A percentile compares a stretch with the other conserved stretches of the same genome.
phyloP scores from a whole-genome alignment of 2,888 invertebrate genomes.

The Chrysina gloriosa region DNA sequence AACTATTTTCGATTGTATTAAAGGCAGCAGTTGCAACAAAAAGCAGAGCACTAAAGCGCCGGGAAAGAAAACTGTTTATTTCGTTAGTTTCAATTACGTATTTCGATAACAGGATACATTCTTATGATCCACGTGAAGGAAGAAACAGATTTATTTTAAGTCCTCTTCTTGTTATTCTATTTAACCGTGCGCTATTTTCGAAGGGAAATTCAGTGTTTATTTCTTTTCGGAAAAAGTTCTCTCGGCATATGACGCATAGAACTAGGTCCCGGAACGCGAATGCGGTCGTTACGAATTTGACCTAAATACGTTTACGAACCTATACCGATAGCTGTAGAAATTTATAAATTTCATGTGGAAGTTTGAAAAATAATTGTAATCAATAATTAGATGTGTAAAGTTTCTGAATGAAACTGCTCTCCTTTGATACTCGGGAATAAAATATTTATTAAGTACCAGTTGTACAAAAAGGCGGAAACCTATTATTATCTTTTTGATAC shows the following conservation, averaged over 20 bases:
- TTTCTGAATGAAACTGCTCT: not conserved
- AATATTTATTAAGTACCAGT: not conserved
- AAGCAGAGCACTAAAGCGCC: not conserved
- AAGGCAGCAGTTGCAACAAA: too few species aligned
- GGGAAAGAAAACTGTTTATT: constrained; percentile 29
- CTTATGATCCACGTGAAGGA: constrained; percentile 16
- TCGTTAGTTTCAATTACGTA: constrained; percentile 16
- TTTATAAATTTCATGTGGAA: too few species aligned
- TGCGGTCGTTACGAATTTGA: not conserved
- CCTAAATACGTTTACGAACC: constrained; percentile 17
- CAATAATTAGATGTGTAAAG: too few species aligned
- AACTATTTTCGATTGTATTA: too few species aligned
- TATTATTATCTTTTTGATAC: not conserved
- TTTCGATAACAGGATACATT: constrained; percentile 33
- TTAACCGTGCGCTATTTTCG: constrained; percentile 4
- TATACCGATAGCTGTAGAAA: too few species aligned
- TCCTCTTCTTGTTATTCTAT: constrained; percentile 25
- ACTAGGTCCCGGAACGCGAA: not conserved
- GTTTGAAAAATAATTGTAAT: too few species aligned
- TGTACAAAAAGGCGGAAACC: not conserved
- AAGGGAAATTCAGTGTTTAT: constrained; percentile 31
- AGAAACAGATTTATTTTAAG: constrained; percentile 29
- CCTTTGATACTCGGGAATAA: not conserved
- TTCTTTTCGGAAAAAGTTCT: constrained; percentile 11
- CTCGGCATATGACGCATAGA: constrained; percentile 12